Conservation (phyloP, 37 sponge, comb jelly and placozoan genomes). For the Oopsacas minuta region DNA sequence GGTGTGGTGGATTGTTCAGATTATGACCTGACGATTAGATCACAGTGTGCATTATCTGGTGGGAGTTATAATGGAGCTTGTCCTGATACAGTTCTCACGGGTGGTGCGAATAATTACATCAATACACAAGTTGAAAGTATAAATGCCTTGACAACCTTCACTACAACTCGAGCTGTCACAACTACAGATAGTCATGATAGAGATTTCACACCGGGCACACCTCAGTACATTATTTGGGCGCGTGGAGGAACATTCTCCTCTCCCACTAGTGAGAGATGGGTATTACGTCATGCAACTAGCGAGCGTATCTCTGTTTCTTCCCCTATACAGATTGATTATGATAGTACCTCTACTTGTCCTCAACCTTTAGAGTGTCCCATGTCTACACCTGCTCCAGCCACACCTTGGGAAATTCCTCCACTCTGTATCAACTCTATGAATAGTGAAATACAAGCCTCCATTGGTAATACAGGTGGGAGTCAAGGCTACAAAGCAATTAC, state of each 20-base stretch:
- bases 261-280: not conserved
- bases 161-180: not conserved
- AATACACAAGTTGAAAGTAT: not conserved
- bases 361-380: not conserved
- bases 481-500: constrained; percentile 7
- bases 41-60: not conserved
- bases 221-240: constrained; percentile 12
- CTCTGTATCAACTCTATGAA: not conserved
- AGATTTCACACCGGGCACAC: not conserved
- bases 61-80: not conserved
- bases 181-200: not conserved
- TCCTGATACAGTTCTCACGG: not conserved
- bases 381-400: not conserved
- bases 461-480: not conserved
- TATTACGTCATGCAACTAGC: not conserved
- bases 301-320: not conserved
- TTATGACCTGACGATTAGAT: not conserved
- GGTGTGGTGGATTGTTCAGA: not conserved
- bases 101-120: not conserved
- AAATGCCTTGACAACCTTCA: not conserved
- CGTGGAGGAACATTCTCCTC: not conserved
- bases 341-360: not conserved
- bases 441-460: not conserved
- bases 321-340: not conserved
- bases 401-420: not conserved